Conservation (phyloP, 2,113 vertebrate species). For the Vombatus ursinus region DNA sequence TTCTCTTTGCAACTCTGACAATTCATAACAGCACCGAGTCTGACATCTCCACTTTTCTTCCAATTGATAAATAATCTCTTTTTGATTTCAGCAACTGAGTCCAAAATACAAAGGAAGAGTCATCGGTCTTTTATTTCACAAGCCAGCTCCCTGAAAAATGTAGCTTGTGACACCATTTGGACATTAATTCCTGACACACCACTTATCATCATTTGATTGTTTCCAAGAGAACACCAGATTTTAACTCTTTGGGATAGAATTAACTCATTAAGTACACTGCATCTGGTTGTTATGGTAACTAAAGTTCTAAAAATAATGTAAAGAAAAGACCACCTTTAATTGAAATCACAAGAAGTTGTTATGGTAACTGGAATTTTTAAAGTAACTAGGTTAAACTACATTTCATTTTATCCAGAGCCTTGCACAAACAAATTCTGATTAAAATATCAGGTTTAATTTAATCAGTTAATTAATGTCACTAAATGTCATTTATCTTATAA, state of each 20-base stretch:
- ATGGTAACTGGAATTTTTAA: conserved; percentile 88
- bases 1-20: conserved; percentile 82
- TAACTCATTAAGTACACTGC: conserved; percentile 71
- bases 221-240: conserved; percentile 81
- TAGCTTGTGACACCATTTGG: conserved; percentile 73
- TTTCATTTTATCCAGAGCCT: conserved; percentile 86
- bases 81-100: conserved; percentile 83
- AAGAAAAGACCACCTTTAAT: conserved; percentile 87
- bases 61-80: conserved; percentile 85
- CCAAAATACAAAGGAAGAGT: conserved; percentile 82
- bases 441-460: conserved; percentile 93
- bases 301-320: conserved; percentile 86
- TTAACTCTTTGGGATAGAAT: conserved; percentile 84
- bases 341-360: conserved; percentile 88
- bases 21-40: conserved; percentile 77
- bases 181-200: conserved; percentile 79
- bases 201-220: conserved; percentile 84
- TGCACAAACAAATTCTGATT: conserved; percentile 90
- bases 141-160: conserved; percentile 82
- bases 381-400: conserved; percentile 88
- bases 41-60: conserved; percentile 80
- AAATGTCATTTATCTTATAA: conserved; percentile 90
- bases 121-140: conserved; percentile 79
- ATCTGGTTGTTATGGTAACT: conserved; percentile 87
- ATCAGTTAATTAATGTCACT: conserved; percentile 92